Evolutionary conservation across 2,888 invertebrate species (phyloP), one percentile per base, ranked within the genome.

Genomic region (Nomada hirtipes): DNA sequence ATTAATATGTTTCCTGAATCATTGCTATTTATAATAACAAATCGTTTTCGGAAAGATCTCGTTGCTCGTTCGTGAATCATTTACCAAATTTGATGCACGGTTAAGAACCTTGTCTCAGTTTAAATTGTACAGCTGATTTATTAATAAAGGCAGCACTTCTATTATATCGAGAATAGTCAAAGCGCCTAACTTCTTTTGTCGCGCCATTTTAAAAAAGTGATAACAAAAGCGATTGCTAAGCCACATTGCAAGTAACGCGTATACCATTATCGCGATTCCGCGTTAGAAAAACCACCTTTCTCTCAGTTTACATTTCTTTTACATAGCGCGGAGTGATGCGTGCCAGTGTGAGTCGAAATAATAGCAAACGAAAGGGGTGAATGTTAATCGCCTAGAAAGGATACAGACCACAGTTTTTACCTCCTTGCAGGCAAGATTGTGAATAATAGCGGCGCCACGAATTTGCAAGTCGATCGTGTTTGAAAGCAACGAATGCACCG

Each of bases 331-430:
- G n/a, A 10, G 10, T 20, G 55, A 23, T 55, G 11, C 20, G 57
- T 23, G 57, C 57, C 61, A 23, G 23, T 50, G 82, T 36, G 53
- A 69, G 78, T 72, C 59, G 36, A 64, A 79, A 18, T 68, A 20
- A 60, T 69, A 82, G 67, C 75, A 10, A 71, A 44, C 72, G 20
- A 75, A 55, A 50, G 29, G 26, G 60, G 70, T 67, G 15, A 65
- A 78, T 69, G 85, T 85, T 86, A 86, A 85, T 85, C 29, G 78
- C 83, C 74, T 55, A 76, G 82, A 82, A 85, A 91, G 92, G 96
- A 96, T 97, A 97, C 98, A 95, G 96, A 98, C 98, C 97, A 98
- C 98, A 94, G 98, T 97, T 96, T 98, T 98, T 95, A 98, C 98
- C 97, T 98, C 98, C 97, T 98, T 98, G 95, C 97, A 97, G 93